Conservation (phyloP, 2,113 vertebrate species). For the Charina bottae region DNA sequence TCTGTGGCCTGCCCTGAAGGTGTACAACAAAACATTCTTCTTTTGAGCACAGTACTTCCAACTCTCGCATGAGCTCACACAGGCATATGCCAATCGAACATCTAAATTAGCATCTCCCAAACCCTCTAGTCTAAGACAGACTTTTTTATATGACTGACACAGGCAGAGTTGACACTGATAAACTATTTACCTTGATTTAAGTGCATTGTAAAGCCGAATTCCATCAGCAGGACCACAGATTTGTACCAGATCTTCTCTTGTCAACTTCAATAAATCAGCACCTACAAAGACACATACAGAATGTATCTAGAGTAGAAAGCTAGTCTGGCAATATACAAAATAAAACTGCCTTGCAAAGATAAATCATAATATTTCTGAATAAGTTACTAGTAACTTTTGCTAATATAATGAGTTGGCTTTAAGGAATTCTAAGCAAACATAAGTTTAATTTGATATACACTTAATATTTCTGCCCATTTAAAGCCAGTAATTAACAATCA, state of each 20-base stretch:
- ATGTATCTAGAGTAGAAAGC: background rate
- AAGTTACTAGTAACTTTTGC: background rate
- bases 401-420: background rate
- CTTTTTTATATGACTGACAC: background rate
- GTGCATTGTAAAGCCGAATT: constrained; percentile 92
- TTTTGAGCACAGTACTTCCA: constrained; percentile 36
- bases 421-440: background rate
- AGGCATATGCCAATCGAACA: constrained; percentile 33
- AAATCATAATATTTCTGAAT: background rate
- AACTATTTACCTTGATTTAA: constrained; percentile 87
- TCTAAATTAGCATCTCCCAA: constrained; percentile 20
- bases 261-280: constrained; percentile 95
- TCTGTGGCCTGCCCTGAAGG: constrained; percentile 50
- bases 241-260: constrained; percentile 91
- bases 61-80: background rate
- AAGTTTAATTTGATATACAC: background rate
- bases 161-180: background rate
- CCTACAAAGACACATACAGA: constrained; percentile 72
- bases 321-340: background rate
- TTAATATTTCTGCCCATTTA: background rate
- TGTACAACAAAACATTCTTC: constrained; percentile 37
- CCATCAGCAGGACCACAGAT: constrained; percentile 94
- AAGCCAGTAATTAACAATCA: background rate
- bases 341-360: background rate
- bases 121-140: constrained; percentile 15